These are phyloP conservation scores for Omphaloscelis lunosa DNA, from an alignment of 2,888 invertebrate species.

Conservation along the genomic window DNA sequence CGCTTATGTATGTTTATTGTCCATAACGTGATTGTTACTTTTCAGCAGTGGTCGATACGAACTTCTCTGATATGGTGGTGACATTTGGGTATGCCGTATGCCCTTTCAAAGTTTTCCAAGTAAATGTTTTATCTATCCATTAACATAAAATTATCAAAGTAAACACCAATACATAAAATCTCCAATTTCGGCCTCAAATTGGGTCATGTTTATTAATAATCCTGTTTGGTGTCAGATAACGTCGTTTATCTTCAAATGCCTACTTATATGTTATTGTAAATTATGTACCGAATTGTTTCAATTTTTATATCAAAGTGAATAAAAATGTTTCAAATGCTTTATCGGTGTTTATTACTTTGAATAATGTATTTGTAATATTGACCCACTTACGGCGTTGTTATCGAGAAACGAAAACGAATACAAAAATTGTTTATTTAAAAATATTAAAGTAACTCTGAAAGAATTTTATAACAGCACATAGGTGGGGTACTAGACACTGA, in stretches of 20 bases:
- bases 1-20: too few relatives aligned
- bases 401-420: slow-evolving; percentile 9
- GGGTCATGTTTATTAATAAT: slow-evolving; percentile 64
- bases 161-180: slow-evolving; percentile 28
- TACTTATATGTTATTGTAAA: slow-evolving; percentile 48
- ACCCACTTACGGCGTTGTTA: slow-evolving; percentile 52
- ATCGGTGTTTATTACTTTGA: slow-evolving; percentile 55
- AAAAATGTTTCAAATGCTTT: slow-evolving; percentile 45
- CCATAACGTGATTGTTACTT: neutral
- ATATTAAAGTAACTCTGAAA: neutral
- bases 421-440: neutral
- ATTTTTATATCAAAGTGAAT: slow-evolving; percentile 45
- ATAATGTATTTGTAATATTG: slow-evolving; percentile 56
- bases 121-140: neutral
- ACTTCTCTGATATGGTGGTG: neutral
- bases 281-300: slow-evolving; percentile 38
- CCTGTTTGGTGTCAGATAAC: slow-evolving; percentile 56
- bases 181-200: slow-evolving; percentile 52
- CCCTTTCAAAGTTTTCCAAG: neutral
- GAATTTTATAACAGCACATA: neutral
- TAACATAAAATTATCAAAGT: slow-evolving; percentile 18
- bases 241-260: slow-evolving; percentile 55
- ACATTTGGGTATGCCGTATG: neutral
- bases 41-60: neutral
- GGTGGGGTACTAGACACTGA: too few relatives aligned